A percentile compares a stretch with the other conserved stretches of the same genome.
These are phyloP conservation scores for Passer domesticus DNA, from an alignment of 2,113 vertebrate species.

Conservation along the genomic window DNA sequence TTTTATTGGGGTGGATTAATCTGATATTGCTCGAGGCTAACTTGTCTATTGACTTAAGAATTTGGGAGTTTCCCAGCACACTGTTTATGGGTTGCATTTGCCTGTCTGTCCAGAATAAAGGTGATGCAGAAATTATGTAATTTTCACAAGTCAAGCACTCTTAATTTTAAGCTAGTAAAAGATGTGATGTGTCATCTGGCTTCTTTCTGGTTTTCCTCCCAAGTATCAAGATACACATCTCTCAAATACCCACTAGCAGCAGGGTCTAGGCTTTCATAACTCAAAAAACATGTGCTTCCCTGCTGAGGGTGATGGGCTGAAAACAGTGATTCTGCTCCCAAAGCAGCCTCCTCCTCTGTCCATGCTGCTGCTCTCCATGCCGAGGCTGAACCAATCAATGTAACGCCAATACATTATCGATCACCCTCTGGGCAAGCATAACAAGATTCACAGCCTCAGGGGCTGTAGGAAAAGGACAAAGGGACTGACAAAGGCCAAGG, in stretches of 20 bases:
- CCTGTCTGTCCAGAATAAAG: not conserved
- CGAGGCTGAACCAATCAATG: not conserved
- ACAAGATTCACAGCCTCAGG: not conserved
- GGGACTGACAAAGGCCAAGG: not conserved
- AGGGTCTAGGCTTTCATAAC: not conserved
- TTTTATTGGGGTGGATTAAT: conserved; percentile 18
- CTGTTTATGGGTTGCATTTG: not conserved
- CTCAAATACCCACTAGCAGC: not conserved
- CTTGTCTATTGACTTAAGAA: conserved; percentile 33
- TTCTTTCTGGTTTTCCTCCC: not conserved
- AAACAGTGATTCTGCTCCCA: not conserved
- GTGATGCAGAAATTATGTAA: not conserved
- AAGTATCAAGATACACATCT: not conserved
- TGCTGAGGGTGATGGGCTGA: not conserved
- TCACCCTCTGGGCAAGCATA: not conserved
- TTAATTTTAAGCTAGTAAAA: not conserved
- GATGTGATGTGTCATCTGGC: not conserved
- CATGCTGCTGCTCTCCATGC: not conserved
- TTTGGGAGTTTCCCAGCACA: not conserved
- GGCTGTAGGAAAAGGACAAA: not conserved
- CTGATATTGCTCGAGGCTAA: not conserved
- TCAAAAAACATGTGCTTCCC: not conserved
- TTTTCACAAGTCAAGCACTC: not conserved
- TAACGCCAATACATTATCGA: not conserved
- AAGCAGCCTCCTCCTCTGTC: not conserved